These are phyloP conservation scores for Malthinus flaveolus DNA, from an alignment of 2,888 invertebrate genomes.

Conservation along the genomic window DNA sequence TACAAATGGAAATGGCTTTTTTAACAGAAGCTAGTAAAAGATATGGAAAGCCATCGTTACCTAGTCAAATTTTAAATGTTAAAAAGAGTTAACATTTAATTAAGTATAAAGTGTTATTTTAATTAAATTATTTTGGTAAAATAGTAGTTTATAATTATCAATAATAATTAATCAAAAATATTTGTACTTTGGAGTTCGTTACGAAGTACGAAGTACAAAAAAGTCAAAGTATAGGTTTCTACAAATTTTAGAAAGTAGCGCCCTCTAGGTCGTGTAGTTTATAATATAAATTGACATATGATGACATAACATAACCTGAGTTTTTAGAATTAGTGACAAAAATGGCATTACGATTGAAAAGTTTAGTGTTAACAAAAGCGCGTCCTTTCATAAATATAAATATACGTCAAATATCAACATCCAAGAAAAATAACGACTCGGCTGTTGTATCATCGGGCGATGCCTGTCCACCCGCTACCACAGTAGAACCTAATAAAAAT, in stretches of 20 bases:
- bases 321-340: slow-evolving; percentile 6
- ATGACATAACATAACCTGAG: slow-evolving; percentile 34
- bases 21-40: slow-evolving; percentile 78
- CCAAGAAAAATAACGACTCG: slow-evolving; percentile 69
- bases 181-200: no score
- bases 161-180: no score
- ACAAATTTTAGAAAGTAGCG: no score
- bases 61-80: slow-evolving; percentile 60
- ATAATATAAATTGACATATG: no score
- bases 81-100: slow-evolving; percentile 20
- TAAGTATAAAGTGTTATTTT: neutral
- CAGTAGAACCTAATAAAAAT: slow-evolving; percentile 56
- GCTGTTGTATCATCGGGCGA: no score
- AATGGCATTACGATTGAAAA: slow-evolving; percentile 42
- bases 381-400: slow-evolving; percentile 39
- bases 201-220: no score
- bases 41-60: slow-evolving; percentile 76
- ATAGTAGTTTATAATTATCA: slow-evolving; percentile 2
- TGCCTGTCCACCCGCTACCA: slow-evolving; percentile 37
- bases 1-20: slow-evolving; percentile 95
- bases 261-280: neutral
- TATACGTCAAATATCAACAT: slow-evolving; percentile 56
- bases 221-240: no score
- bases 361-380: slow-evolving; percentile 34
- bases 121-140: neutral